phyloP scores from a whole-genome alignment of 2,113 vertebrate genomes.

The Alethe castanea region DNA sequence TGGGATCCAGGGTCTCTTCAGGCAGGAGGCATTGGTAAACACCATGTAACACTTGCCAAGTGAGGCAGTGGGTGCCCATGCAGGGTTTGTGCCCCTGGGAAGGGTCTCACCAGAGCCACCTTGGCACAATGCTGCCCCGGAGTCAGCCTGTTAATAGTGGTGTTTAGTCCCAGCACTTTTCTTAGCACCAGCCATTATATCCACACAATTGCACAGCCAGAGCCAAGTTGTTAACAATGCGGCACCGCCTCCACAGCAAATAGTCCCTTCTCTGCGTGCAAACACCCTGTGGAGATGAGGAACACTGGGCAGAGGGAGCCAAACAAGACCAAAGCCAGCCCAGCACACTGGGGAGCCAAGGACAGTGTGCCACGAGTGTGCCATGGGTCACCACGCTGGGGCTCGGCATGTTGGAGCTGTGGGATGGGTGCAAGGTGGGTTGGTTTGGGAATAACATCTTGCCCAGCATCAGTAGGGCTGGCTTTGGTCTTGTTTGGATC shows the following conservation, averaged over 20 bases:
- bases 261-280: background rate
- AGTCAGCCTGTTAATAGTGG: background rate
- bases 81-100: background rate
- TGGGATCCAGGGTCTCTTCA: background rate
- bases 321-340: background rate
- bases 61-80: rapidly evolving
- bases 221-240: constrained; percentile 60
- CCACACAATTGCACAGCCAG: constrained; percentile 34
- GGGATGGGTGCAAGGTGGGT: rapidly evolving
- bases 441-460: background rate
- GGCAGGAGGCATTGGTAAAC: background rate
- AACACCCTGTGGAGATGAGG: background rate
- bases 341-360: rapidly evolving
- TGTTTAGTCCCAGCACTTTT: constrained; percentile 25
- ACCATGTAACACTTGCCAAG: background rate
- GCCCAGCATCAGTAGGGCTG: background rate
- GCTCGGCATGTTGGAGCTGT: rapidly evolving
- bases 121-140: background rate
- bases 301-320: background rate
- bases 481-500: too few species aligned
- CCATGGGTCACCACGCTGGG: background rate
- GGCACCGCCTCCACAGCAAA: background rate
- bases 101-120: background rate
- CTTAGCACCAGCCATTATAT: constrained; percentile 27
- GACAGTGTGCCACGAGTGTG: rapidly evolving